Conservation (phyloP, 1,140 invertebrate species). For the Pseudomyrmex dendroicus region DNA sequence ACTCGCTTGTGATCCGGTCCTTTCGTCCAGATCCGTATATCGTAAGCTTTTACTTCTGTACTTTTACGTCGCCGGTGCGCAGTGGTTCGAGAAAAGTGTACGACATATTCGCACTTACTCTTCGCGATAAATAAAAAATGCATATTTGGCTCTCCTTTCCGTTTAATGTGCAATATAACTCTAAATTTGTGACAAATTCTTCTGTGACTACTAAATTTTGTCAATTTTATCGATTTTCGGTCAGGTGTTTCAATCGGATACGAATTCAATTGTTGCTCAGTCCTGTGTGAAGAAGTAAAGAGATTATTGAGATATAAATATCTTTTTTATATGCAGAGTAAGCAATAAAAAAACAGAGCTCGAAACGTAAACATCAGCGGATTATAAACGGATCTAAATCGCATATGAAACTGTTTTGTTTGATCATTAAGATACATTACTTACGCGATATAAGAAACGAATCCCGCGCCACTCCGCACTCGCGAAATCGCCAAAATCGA, state of each 20-base stretch:
- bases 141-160: background rate
- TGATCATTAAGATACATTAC: background rate
- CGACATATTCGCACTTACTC: background rate
- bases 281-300: no score
- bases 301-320: no score
- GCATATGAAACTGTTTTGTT: no score
- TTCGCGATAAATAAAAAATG: background rate
- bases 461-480: constrained; percentile 61
- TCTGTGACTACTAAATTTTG: background rate
- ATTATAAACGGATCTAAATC: no score
- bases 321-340: no score
- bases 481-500: constrained; percentile 68
- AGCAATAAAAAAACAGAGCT: background rate
- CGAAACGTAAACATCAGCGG: no score
- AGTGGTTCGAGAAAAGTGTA: constrained; percentile 29
- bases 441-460: background rate
- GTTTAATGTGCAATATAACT: background rate
- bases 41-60: constrained; percentile 58
- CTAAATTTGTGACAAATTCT: background rate
- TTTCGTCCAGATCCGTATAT: constrained; percentile 66
- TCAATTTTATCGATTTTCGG: no score
- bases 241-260: no score
- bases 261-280: no score
- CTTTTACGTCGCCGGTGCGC: constrained; percentile 60
- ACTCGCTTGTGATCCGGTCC: constrained; percentile 64